Evolutionary conservation across 1,140 invertebrate genomes (phyloP).

Genomic region (Argopecten irradians): DNA sequence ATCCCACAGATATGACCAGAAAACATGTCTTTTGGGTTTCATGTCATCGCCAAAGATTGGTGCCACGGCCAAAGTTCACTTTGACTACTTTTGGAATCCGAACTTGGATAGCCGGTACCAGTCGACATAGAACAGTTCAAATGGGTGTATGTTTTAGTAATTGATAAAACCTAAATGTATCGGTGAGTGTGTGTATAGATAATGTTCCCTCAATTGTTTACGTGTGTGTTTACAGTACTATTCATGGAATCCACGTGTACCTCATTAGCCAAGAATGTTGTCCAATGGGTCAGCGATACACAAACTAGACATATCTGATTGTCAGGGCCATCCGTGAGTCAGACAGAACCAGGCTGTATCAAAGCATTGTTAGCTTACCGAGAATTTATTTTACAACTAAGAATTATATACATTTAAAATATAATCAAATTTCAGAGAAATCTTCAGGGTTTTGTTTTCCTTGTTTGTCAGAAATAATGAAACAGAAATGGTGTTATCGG

Average conservation of each 20-base stretch:
- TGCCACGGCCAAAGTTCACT: too few species aligned
- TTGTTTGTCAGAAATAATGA: neutral
- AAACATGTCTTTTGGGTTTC: too few species aligned
- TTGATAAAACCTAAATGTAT: neutral
- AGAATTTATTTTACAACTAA: neutral
- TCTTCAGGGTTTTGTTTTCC: neutral
- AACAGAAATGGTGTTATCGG: too few species aligned
- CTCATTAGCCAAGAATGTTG: conserved; percentile 21
- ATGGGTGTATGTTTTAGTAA: neutral
- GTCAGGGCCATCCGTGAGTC: neutral
- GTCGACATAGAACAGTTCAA: too few species aligned
- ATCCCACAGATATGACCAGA: too few species aligned
- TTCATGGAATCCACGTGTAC: neutral
- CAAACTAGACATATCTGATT: neutral
- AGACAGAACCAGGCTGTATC: neutral
- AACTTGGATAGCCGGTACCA: too few species aligned
- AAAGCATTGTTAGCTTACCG: neutral
- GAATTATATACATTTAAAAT: neutral
- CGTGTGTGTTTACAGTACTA: neutral
- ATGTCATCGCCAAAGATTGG: too few species aligned
- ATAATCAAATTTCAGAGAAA: neutral
- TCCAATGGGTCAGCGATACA: conserved; percentile 6
- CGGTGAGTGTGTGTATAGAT: neutral
- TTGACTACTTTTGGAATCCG: too few species aligned
- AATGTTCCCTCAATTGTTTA: neutral